phyloP scores from a whole-genome alignment of 2,888 invertebrate genomes.

The Drosophila aldrichi region DNA sequence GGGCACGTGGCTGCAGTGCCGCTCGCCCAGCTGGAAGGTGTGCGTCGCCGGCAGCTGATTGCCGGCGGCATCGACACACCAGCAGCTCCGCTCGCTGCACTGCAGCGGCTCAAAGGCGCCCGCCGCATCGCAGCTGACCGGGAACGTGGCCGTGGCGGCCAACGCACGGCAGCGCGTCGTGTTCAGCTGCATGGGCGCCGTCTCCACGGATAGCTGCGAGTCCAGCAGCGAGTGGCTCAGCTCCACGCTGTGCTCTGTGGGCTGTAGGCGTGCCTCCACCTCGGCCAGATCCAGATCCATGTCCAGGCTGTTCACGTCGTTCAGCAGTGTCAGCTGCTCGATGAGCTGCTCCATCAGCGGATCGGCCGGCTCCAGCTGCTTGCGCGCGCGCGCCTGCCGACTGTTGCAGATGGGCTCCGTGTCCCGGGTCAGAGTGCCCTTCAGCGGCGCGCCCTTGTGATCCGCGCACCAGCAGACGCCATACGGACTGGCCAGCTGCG shows the following conservation, averaged over 20 bases:
- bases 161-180: conserved; percentile 86
- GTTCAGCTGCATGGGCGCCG: conserved; percentile 75
- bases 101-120: conserved; percentile 92
- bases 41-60: conserved; percentile 88
- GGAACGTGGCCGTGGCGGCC: conserved; percentile 84
- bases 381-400: conserved; percentile 90
- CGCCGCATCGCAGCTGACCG: conserved; percentile 88
- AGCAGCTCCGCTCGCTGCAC: conserved; percentile 89
- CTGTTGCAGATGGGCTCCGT: conserved; percentile 92
- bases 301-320: conserved; percentile 83
- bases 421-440: conserved; percentile 92
- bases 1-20: conserved; percentile 88
- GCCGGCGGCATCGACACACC: conserved; percentile 95
- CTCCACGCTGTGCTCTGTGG: conserved; percentile 76
- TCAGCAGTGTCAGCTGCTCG: conserved; percentile 88
- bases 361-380: conserved; percentile 75
- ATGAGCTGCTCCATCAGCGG: conserved; percentile 90
- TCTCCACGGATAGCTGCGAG: conserved; percentile 84
- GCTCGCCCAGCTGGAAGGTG: conserved; percentile 87
- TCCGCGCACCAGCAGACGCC: conserved; percentile 96
- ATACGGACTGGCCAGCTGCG: conserved; percentile 79
- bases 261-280: conserved; percentile 42
- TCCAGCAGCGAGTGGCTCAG: conserved; percentile 81
- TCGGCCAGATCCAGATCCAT: conserved; percentile 72
- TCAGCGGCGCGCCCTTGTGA: conserved; percentile 92